A percentile compares a stretch with the other conserved stretches of the same genome.
phyloP scores from a whole-genome alignment of 2,113 vertebrate genomes.

The Scomber colias region DNA sequence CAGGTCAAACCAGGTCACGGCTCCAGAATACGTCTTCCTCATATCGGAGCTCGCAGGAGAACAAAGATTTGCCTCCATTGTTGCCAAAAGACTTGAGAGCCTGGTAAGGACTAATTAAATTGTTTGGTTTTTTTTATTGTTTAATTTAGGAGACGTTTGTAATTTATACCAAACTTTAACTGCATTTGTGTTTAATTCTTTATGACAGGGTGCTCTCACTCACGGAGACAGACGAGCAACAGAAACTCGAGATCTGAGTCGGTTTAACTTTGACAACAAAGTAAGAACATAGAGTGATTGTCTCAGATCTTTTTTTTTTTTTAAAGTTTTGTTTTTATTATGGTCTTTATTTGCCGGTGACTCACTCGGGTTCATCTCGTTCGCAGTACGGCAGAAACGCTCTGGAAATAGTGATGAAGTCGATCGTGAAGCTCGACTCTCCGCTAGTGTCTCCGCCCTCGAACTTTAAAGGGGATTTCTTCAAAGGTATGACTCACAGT shows the following conservation, averaged over 20 bases:
- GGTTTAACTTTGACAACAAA: conserved; percentile 99
- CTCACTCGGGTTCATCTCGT: conserved; percentile 17
- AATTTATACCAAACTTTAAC: neutral
- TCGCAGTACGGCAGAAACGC: conserved; percentile 96
- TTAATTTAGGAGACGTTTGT: neutral
- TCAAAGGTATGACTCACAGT: conserved; percentile 89
- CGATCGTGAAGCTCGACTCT: conserved; percentile 95
- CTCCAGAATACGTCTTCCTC: conserved; percentile 97
- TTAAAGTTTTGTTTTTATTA: neutral
- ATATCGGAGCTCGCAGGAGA: conserved; percentile 98
- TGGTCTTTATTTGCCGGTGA: neutral
- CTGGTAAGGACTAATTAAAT: conserved; percentile 83
- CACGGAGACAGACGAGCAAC: conserved; percentile 98
- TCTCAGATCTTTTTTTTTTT: neutral
- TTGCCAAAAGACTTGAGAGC: conserved; percentile 98
- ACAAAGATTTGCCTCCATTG: conserved; percentile 98
- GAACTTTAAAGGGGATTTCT: conserved; percentile 96
- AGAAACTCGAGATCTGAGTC: conserved; percentile 96
- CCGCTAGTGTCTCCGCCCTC: conserved; percentile 94
- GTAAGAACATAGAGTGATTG: conserved; percentile 70
- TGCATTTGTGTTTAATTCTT: conserved; percentile 1
- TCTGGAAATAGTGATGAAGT: conserved; percentile 99
- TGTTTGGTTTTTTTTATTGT: neutral
- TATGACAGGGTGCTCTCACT: conserved; percentile 93
- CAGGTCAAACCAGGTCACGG: conserved; percentile 97